Conservation (phyloP, 2,113 vertebrate species). For the Takifugu bimaculatus region DNA sequence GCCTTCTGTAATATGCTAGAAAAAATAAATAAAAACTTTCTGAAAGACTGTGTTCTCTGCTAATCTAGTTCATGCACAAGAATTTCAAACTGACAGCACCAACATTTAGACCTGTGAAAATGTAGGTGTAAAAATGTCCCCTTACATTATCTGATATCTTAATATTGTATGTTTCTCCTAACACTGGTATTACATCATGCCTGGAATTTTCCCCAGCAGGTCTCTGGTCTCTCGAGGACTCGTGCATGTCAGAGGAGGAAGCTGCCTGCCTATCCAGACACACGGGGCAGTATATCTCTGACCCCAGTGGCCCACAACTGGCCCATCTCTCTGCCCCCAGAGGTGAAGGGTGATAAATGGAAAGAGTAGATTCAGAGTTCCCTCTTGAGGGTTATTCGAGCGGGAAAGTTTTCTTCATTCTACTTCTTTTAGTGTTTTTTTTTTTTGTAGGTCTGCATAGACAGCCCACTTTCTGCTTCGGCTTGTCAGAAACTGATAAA, state of each 20-base stretch:
- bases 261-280: slow-evolving; percentile 41
- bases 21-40: too few relatives aligned
- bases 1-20: too few relatives aligned
- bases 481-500: background rate
- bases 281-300: slow-evolving; percentile 62
- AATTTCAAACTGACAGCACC: too few relatives aligned
- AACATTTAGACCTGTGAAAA: too few relatives aligned
- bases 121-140: too few relatives aligned
- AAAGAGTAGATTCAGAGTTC: slow-evolving; percentile 30
- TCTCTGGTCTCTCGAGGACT: slow-evolving; percentile 26
- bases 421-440: background rate
- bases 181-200: background rate
- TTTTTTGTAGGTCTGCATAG: background rate
- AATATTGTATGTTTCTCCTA: background rate
- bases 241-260: slow-evolving; percentile 66
- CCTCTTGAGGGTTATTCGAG: slow-evolving; percentile 38
- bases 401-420: slow-evolving; percentile 11
- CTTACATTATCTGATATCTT: background rate
- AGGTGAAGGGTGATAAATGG: slow-evolving; percentile 57
- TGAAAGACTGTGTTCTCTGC: too few relatives aligned
- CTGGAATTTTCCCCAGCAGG: slow-evolving; percentile 15
- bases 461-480: slow-evolving; percentile 19
- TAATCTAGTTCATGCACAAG: too few relatives aligned
- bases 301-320: slow-evolving; percentile 36
- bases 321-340: slow-evolving; percentile 20